phyloP scores from a whole-genome alignment of 2,888 invertebrate genomes.

The Graphium colonna region DNA sequence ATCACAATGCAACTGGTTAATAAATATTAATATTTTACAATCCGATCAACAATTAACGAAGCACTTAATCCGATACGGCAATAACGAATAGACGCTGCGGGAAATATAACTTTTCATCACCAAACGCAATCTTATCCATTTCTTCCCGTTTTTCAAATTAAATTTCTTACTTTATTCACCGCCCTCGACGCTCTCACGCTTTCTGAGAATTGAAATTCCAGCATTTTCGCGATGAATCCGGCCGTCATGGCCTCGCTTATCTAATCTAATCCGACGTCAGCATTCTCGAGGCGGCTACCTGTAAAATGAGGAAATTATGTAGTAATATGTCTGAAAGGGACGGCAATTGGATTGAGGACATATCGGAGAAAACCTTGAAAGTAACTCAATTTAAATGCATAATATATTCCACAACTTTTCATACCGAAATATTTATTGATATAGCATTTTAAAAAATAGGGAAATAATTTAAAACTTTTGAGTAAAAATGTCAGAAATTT shows the following conservation, averaged over 20 bases:
- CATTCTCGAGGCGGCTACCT: conserved; percentile 37
- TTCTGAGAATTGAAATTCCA: conserved; percentile 19
- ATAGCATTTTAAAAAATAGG: too few relatives aligned
- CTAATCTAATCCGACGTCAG: conserved; percentile 40
- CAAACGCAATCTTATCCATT: conserved; percentile 6
- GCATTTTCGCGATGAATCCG: conserved; percentile 15
- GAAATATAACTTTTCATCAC: conserved; percentile 3
- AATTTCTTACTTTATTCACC: conserved; percentile 22
- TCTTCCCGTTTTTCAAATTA: conserved; percentile 11
- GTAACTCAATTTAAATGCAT: not conserved
- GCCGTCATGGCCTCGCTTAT: conserved; percentile 34
- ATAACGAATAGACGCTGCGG: not conserved
- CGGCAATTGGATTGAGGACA: conserved; percentile 21
- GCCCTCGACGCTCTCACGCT: conserved; percentile 10
- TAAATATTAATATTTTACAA: not conserved
- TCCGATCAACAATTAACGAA: not conserved
- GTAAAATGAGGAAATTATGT: conserved; percentile 42
- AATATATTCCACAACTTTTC: too few relatives aligned
- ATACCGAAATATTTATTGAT: too few relatives aligned
- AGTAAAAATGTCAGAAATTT: too few relatives aligned
- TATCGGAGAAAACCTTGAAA: conserved; percentile 9
- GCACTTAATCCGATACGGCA: not conserved
- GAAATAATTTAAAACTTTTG: too few relatives aligned
- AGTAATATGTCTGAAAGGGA: conserved; percentile 30
- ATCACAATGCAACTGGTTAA: not conserved